Evolutionary conservation across 2,797 vertebrate species (phyloP).

Genomic region (Acanthiza pusilla): DNA sequence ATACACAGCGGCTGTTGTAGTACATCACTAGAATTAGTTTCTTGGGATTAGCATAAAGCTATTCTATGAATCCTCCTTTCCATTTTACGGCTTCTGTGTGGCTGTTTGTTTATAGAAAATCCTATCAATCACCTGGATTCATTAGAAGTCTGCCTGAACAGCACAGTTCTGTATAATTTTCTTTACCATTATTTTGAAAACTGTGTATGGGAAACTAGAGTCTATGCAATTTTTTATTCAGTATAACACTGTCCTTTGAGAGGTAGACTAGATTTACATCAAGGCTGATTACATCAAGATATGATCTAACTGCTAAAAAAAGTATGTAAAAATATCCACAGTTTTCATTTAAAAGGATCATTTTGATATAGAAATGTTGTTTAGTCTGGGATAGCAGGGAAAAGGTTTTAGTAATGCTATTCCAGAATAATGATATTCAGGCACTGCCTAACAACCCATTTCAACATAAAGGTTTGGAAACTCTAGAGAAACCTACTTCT

Average conservation of each 20-base stretch:
- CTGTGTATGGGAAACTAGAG: slow-evolving; percentile 44
- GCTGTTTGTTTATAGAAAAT: slow-evolving; percentile 74
- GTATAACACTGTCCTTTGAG: slow-evolving; percentile 63
- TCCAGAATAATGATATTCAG: slow-evolving; percentile 62
- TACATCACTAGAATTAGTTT: slow-evolving; percentile 76
- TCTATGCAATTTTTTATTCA: slow-evolving; percentile 62
- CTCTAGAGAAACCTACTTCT: slow-evolving; percentile 11
- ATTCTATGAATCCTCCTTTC: slow-evolving; percentile 69
- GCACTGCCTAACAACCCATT: slow-evolving; percentile 20
- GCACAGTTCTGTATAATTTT: slow-evolving; percentile 69
- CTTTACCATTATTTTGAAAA: slow-evolving; percentile 69
- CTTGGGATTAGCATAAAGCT: slow-evolving; percentile 75
- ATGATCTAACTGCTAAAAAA: slow-evolving; percentile 57
- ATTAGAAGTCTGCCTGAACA: slow-evolving; percentile 74
- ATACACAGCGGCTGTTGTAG: slow-evolving; percentile 31
- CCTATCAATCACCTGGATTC: slow-evolving; percentile 71
- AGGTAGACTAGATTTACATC: slow-evolving; percentile 68
- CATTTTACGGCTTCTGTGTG: slow-evolving; percentile 69
- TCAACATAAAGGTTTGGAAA: slow-evolving; percentile 41
- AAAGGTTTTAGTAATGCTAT: slow-evolving; percentile 54
- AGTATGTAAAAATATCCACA: slow-evolving; percentile 46
- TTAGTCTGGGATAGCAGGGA: slow-evolving; percentile 53
- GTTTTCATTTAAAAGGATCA: slow-evolving; percentile 64
- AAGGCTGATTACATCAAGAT: slow-evolving; percentile 62
- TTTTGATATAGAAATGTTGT: slow-evolving; percentile 66